Conservation (phyloP, 2,888 invertebrate genomes). For the Beris morrisii region DNA sequence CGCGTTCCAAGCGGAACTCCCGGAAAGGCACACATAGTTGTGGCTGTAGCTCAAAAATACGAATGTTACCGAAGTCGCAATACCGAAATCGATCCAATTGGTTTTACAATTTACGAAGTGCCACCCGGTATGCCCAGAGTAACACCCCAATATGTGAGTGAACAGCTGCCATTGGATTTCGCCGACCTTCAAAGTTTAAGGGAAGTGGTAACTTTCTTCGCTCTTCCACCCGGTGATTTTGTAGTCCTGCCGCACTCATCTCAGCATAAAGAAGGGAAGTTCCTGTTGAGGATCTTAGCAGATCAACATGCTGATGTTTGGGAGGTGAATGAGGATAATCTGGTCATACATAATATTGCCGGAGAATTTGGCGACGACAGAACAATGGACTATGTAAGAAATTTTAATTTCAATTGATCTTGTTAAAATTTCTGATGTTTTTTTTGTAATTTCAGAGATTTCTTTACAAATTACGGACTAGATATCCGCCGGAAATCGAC, state of each 20-base stretch:
- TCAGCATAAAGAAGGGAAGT: slow-evolving; percentile 68
- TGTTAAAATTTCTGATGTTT: not conserved
- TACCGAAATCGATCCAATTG: slow-evolving; percentile 62
- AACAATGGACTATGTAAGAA: slow-evolving; percentile 59
- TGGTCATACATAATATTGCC: slow-evolving; percentile 66
- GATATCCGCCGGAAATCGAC: slow-evolving; percentile 66
- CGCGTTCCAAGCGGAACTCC: slow-evolving; percentile 65
- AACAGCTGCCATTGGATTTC: slow-evolving; percentile 53
- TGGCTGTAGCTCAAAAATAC: slow-evolving; percentile 70
- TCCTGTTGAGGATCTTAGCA: slow-evolving; percentile 70
- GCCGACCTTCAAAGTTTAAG: slow-evolving; percentile 53
- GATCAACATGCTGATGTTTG: slow-evolving; percentile 75
- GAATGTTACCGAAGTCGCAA: slow-evolving; percentile 56
- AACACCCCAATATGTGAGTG: slow-evolving; percentile 63
- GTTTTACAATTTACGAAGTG: slow-evolving; percentile 72
- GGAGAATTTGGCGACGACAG: slow-evolving; percentile 63
- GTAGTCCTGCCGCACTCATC: slow-evolving; percentile 73
- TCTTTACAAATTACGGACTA: slow-evolving; percentile 45
- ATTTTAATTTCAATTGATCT: not conserved
- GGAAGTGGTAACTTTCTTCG: slow-evolving; percentile 74
- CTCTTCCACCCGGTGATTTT: slow-evolving; percentile 73
- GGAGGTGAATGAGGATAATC: slow-evolving; percentile 78
- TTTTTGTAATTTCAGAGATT: slow-evolving; percentile 36
- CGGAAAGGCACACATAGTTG: slow-evolving; percentile 70
- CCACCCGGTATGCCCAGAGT: slow-evolving; percentile 64